These are phyloP conservation scores for Drosophila merina DNA, from an alignment of 2,888 invertebrate species.

Conservation along the genomic window DNA sequence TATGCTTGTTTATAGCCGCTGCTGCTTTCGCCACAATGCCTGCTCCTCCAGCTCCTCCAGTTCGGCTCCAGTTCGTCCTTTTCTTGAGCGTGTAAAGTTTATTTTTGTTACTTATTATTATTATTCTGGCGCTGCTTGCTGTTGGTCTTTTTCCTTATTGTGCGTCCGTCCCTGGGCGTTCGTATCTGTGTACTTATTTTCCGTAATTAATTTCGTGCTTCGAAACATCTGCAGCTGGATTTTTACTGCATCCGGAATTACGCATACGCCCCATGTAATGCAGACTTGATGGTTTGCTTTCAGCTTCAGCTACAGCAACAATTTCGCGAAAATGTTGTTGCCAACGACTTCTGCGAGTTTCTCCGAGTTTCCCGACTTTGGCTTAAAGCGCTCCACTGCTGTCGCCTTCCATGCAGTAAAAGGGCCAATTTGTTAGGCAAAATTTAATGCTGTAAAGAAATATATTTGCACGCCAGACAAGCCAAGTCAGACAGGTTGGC, in stretches of 20 bases:
- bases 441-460: constrained; percentile 65
- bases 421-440: constrained; percentile 58
- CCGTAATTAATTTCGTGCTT: constrained; percentile 78
- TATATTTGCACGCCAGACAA: constrained; percentile 50
- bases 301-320: constrained; percentile 10
- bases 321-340: constrained; percentile 27
- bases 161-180: constrained; percentile 19
- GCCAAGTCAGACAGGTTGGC: constrained; percentile 11
- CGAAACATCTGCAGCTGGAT: constrained; percentile 78
- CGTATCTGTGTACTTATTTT: constrained; percentile 52
- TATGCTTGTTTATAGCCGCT: constrained; percentile 69
- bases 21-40: constrained; percentile 21
- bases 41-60: constrained; percentile 9
- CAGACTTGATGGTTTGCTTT: constrained; percentile 66
- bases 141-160: constrained; percentile 39
- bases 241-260: constrained; percentile 78
- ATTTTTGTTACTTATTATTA: constrained; percentile 78
- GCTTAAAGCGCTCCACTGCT: constrained; percentile 33
- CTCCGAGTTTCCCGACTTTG: constrained; percentile 33
- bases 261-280: constrained; percentile 67
- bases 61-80: constrained; percentile 10
- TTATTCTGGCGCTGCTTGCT: constrained; percentile 57
- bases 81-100: constrained; percentile 68
- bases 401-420: constrained; percentile 17
- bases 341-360: constrained; percentile 28